Evolutionary conservation across 2,113 vertebrate genomes (phyloP), one percentile per base, ranked within the genome.

Genomic region (Furnarius figulus): DNA sequence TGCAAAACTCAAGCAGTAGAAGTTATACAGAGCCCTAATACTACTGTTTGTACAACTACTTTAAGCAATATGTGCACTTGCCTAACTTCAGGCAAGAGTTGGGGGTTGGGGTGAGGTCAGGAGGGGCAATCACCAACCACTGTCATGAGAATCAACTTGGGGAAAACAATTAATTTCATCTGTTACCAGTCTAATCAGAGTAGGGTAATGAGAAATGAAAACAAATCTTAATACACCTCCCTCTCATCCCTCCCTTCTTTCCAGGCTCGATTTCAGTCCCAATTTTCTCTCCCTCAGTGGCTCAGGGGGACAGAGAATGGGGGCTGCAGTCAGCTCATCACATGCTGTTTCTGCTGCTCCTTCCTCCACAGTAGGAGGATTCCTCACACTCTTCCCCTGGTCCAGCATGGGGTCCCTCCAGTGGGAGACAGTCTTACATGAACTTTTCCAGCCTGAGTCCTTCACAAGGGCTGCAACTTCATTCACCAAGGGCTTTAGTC

Each of bases 21-120:
- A 74, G 2, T 55, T 37, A 8, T 23, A 5, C 10, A 44, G 12
- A 70, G 28, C 12, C 47, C 47, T 37, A 78, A 5, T 9, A 52
- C 5, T 55, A 27, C 2, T 24, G 40, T 6, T 62, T 24, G 13
- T 40, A 12, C 0, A 2, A 22, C 11, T 77, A 2, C 25, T 13
- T 86, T 28, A n/a, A 66, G 49, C 61, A 61, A 18, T 4, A 21
- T 3, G 8, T 35, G 67, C 30, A 15, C 19, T 77, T 13, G 13
- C 24, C 31, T 20, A 27, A 30, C 19, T 44, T 56, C 40, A 76
- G 40, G 28, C 46, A 71, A 79, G 20, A 47, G 47, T 71, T 47
- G 47, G 47, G 66, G 56, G 55, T 53, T 62, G 65, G 71, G 65
- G 55, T 47, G 30, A 87, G 47, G 56, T 71, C 40, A 71, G 40